Percentiles rank a stretch among this genome's conserved stretches.
Evolutionary conservation across 2,797 vertebrate species (phyloP).

Genomic region (Odontamblyopus rebecca): DNA sequence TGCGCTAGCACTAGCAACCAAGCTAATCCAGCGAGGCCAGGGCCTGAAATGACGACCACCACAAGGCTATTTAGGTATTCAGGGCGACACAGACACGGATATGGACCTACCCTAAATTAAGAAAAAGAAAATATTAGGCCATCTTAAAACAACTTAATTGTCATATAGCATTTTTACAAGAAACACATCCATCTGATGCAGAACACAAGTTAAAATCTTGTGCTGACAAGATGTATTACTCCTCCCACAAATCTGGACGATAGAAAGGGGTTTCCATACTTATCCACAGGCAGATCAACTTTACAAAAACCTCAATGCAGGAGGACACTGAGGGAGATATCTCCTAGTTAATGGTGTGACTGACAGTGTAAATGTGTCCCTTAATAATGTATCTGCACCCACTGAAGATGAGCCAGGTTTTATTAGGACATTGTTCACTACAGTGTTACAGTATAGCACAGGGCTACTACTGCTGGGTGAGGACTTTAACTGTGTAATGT

Average conservation of each 20-base stretch:
- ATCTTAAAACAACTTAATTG: slow-evolving; percentile 10
- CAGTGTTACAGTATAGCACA: no score
- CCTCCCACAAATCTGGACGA: slow-evolving; percentile 11
- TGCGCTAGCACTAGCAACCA: no score
- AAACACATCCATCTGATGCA: background rate
- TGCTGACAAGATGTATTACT: slow-evolving; percentile 32
- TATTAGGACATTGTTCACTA: no score
- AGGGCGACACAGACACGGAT: no score
- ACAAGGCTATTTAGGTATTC: no score
- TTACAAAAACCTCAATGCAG: background rate
- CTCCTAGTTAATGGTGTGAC: background rate
- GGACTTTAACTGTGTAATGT: no score
- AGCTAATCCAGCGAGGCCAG: no score
- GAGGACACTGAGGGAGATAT: background rate
- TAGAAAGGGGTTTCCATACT: slow-evolving; percentile 3
- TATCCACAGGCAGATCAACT: slow-evolving; percentile 7
- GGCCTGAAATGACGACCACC: no score
- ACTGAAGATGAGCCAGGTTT: background rate
- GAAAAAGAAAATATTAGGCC: slow-evolving; percentile 1
- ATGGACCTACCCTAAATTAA: background rate
- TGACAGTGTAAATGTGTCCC: background rate
- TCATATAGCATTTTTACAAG: slow-evolving; percentile 18
- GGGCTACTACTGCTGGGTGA: no score
- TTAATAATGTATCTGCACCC: slow-evolving; percentile 1
- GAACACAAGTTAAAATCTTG: slow-evolving; percentile 17